These are phyloP conservation scores for Tanytarsus gracilentus DNA, from an alignment of 2,888 invertebrate species.

Conservation along the genomic window DNA sequence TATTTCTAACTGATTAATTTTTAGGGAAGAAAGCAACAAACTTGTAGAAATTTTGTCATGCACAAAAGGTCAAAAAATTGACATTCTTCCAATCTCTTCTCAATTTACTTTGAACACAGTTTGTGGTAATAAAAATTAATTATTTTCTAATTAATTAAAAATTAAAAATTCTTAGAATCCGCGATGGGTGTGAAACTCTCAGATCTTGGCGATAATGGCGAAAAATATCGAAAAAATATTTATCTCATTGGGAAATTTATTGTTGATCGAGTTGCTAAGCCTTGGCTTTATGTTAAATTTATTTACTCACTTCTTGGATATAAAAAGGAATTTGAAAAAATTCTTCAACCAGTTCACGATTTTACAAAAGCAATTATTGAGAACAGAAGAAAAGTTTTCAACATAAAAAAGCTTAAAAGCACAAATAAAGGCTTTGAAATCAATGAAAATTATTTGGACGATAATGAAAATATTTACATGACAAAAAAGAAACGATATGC, in stretches of 20 bases:
- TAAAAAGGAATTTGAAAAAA: conserved; percentile 45
- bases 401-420: neutral
- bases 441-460: neutral
- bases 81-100: conserved; percentile 50
- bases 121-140: conserved; percentile 41
- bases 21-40: conserved; percentile 38
- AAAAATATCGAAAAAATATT: conserved; percentile 2
- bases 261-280: neutral
- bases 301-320: conserved; percentile 36
- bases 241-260: neutral
- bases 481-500: conserved; percentile 43
- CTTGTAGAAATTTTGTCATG: conserved; percentile 36
- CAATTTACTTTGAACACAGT: conserved; percentile 56
- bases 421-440: neutral
- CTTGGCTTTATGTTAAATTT: neutral
- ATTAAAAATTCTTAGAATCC: conserved; percentile 44
- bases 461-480: conserved; percentile 17
- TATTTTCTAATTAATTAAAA: neutral
- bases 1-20: conserved; percentile 29
- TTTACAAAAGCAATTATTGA: conserved; percentile 36
- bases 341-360: neutral
- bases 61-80: conserved; percentile 30
- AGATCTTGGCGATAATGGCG: conserved; percentile 43
- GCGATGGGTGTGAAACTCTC: conserved; percentile 59
- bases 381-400: neutral